Conservation (phyloP, 2,888 invertebrate genomes). For the Platynereis dumerilii region DNA sequence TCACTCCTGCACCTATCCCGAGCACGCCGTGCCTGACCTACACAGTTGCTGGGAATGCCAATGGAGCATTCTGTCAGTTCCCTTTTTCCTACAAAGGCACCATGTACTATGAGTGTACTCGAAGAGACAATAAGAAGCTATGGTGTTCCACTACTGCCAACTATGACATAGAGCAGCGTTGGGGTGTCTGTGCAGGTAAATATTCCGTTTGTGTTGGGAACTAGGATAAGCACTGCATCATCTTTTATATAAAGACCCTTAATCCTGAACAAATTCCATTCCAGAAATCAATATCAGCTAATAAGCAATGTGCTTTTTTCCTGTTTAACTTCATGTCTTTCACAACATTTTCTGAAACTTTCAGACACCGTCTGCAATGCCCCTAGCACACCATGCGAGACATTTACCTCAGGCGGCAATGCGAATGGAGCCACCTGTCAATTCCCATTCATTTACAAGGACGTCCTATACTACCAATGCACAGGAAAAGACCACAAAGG, state of each 20-base stretch:
- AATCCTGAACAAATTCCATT: too few relatives aligned
- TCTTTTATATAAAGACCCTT: too few relatives aligned
- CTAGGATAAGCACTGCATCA: too few relatives aligned
- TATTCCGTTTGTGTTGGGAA: too few relatives aligned
- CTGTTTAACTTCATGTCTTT: too few relatives aligned
- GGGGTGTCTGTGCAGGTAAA: constrained; percentile 14
- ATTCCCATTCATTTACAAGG: constrained; percentile 21
- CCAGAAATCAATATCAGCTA: too few relatives aligned
- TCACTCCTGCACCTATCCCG: not conserved
- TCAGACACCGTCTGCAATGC: too few relatives aligned
- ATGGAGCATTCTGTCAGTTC: constrained; percentile 18
- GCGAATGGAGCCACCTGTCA: constrained; percentile 16
- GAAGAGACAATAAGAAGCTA: not conserved
- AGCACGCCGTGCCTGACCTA: not conserved
- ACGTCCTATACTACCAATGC: not conserved
- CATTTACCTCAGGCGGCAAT: constrained; percentile 12
- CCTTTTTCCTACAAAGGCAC: constrained; percentile 15
- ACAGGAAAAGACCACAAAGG: not conserved
- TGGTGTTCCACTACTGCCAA: constrained; percentile 25
- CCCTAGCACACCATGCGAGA: too few relatives aligned
- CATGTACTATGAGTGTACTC: constrained; percentile 6
- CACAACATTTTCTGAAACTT: too few relatives aligned
- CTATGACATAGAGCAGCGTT: constrained; percentile 18
- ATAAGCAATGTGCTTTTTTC: too few relatives aligned
- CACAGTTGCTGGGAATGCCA: constrained; percentile 17